phyloP scores from a whole-genome alignment of 2,113 vertebrate species.

The Ictalurus punctatus region DNA sequence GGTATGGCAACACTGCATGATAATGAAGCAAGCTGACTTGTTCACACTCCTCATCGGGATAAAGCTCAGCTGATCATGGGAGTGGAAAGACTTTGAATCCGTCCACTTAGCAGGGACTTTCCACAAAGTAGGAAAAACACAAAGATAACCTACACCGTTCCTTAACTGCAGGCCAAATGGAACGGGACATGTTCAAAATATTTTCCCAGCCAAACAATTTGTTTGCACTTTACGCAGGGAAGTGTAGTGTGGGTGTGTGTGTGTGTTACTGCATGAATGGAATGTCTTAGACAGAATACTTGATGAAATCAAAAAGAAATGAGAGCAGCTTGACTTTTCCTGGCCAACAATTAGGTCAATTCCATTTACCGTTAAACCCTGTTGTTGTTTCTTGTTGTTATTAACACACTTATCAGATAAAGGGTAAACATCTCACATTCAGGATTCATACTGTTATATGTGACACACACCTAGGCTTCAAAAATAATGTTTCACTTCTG shows the following conservation, averaged over 20 bases:
- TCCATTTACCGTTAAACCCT: not conserved
- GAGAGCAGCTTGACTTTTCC: not conserved
- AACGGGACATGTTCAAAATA: not conserved
- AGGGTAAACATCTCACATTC: not conserved
- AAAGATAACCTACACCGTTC: not conserved
- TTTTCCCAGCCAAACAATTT: not conserved
- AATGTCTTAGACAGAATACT: conserved; percentile 7
- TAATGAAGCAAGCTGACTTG: conserved; percentile 25
- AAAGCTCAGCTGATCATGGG: conserved; percentile 13
- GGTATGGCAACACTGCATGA: conserved; percentile 48
- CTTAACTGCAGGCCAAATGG: not conserved
- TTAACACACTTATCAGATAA: not conserved
- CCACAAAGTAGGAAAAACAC: not conserved
- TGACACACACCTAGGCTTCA: not conserved
- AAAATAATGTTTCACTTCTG: not conserved
- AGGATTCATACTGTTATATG: not conserved
- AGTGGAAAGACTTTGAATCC: not conserved
- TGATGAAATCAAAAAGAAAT: conserved; percentile 14
- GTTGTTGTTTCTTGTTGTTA: not conserved
- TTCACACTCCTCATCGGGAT: conserved; percentile 19
- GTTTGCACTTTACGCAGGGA: not conserved
- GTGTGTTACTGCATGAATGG: not conserved
- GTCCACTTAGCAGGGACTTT: conserved; percentile 2
- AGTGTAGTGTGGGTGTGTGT: not conserved
- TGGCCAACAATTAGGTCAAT: not conserved